Evolutionary conservation across 1,140 invertebrate genomes (phyloP), one percentile per base, ranked within the genome.

Genomic region (Sitobion miscanthi): DNA sequence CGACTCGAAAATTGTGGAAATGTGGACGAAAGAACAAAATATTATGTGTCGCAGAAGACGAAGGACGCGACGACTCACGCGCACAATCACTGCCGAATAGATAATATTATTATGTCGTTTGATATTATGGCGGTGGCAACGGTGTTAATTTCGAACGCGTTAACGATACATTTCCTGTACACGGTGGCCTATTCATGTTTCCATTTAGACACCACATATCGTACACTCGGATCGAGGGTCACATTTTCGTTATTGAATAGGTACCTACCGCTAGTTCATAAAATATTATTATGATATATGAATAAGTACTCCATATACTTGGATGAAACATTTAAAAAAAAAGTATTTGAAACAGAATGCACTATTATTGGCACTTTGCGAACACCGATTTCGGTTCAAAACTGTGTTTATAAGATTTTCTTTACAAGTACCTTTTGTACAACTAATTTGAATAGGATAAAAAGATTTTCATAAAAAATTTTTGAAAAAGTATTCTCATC

Each of bases 81-180:
- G 47, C 86, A 49, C 86, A 49, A 49, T n/a, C 25, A 45, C 21
- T 25, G 83, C 1, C n/a, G 86, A n/a, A 49, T 49, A 86, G 83
- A 52, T 30, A 30, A 42, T 42, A 45, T 45, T 25, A 45, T 85
- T 45, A 30, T 25, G 85, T 86, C 62, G 42, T 7, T 17, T 30
- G 57, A 45, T 57, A 90, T 38, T 23, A 42, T 62, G 23, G 2
- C 57, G 38, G 45, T 49, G 47, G 49, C 25, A 30, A 77, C 25
- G 20, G 49, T 25, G 69, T 54, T 82, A 86, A 93, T 86, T 85
- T 35, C 82, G 49, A 85, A 86, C 14, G 91, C 54, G 69, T 93
- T 93, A 93, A 93, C 77, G 91, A 93, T 45, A 93, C 91, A 85
- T 93, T 93, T 93, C 91, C 91, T 86, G 91, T 93, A n/a, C 82